phyloP scores from a whole-genome alignment of 2,797 vertebrate species.

The Sebastes matsubarae region DNA sequence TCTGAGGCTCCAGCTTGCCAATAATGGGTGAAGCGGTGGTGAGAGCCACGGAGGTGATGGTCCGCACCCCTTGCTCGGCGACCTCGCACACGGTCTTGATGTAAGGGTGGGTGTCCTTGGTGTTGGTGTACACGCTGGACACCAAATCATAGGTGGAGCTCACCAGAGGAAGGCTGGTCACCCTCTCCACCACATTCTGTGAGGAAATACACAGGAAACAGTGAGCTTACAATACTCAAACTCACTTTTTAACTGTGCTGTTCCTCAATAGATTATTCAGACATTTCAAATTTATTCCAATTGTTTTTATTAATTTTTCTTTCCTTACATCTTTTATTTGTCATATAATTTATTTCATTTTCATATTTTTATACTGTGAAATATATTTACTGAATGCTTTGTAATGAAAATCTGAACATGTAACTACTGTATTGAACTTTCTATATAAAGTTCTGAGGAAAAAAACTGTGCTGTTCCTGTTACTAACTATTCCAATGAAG shows the following conservation, averaged over 20 bases:
- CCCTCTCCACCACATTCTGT: constrained; percentile 88
- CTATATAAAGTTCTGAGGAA: too few relatives aligned
- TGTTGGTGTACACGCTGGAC: constrained; percentile 84
- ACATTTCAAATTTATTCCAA: too few relatives aligned
- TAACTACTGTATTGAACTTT: too few relatives aligned
- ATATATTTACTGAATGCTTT: too few relatives aligned
- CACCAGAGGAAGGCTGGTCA: constrained; percentile 89
- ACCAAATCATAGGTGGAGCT: constrained; percentile 89
- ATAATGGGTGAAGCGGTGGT: constrained; percentile 88
- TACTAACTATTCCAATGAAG: background rate
- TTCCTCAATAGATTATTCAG: background rate
- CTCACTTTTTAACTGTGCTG: background rate
- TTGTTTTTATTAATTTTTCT: too few relatives aligned
- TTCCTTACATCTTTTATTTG: too few relatives aligned
- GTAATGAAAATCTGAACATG: too few relatives aligned
- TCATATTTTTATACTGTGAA: too few relatives aligned
- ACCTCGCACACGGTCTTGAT: constrained; percentile 89
- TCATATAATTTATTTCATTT: too few relatives aligned
- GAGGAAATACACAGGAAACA: background rate
- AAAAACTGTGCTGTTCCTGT: too few relatives aligned
- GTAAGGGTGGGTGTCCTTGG: constrained; percentile 90
- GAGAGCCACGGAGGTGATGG: constrained; percentile 86
- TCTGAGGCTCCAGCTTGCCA: constrained; percentile 89
- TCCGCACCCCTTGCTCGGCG: constrained; percentile 89
- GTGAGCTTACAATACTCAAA: rapidly evolving